Evolutionary conservation across 2,888 invertebrate genomes (phyloP).

Genomic region (Amorpha juglandis): DNA sequence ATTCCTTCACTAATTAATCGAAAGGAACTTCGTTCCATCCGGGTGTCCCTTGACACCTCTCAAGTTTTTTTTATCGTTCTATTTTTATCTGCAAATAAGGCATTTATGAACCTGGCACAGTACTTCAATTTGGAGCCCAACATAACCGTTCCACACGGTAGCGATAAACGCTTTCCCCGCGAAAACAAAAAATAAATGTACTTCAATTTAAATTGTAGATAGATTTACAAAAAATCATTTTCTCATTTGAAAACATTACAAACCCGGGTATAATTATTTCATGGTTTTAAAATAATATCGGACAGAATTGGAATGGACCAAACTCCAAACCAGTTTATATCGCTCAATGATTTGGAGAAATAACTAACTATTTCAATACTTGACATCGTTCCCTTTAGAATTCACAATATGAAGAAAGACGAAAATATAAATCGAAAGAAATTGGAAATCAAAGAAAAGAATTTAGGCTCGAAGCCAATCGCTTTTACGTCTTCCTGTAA

Average conservation of each 20-base stretch:
- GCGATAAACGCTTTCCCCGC: too few relatives aligned
- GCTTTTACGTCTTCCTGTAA: constrained; percentile 4
- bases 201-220: too few relatives aligned
- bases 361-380: not conserved
- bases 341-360: not conserved
- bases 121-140: too few relatives aligned
- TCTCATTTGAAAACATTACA: not conserved
- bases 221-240: not conserved
- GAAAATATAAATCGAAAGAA: constrained; percentile 3
- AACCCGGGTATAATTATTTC: not conserved
- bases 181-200: too few relatives aligned
- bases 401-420: not conserved
- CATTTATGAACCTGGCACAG: too few relatives aligned
- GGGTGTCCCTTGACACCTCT: too few relatives aligned
- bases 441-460: constrained; percentile 18
- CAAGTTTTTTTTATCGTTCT: too few relatives aligned
- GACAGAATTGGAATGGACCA: not conserved
- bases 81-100: too few relatives aligned
- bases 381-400: not conserved
- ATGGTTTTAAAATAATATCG: not conserved
- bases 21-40: too few relatives aligned
- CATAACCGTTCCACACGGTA: too few relatives aligned
- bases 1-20: too few relatives aligned
- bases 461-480: constrained; percentile 2
- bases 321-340: not conserved